Conservation (phyloP, 2,888 invertebrate species). For the Slavum lentiscoides region DNA sequence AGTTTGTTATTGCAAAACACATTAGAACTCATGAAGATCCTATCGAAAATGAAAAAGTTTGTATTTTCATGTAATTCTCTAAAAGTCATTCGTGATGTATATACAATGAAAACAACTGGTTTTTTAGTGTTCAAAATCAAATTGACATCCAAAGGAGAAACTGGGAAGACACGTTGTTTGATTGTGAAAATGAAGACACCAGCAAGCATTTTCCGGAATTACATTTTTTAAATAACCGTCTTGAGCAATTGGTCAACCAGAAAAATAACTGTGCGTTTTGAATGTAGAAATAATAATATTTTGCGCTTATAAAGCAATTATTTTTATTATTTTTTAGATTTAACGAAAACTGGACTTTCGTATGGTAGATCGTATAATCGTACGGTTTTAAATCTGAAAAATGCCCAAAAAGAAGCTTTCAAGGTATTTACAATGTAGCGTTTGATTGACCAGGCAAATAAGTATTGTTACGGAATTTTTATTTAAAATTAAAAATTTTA, state of each 20-base stretch:
- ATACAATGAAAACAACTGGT: not conserved
- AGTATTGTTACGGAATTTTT: not conserved
- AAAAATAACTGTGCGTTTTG: conserved; percentile 36
- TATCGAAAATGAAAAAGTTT: conserved; percentile 42
- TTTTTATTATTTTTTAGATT: conserved; percentile 19
- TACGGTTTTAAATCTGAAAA: conserved; percentile 36
- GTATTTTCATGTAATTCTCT: not conserved
- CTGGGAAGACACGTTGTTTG: conserved; percentile 14
- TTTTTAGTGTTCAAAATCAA: conserved; percentile 32
- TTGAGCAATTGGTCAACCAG: conserved; percentile 20
- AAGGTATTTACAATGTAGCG: conserved; percentile 13
- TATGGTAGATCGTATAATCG: conserved; percentile 43
- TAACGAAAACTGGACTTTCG: conserved; percentile 33
- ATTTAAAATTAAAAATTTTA: not conserved
- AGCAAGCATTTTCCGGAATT: conserved; percentile 7
- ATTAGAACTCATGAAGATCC: conserved; percentile 37
- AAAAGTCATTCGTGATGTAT: not conserved
- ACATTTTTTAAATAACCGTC: conserved; percentile 9
- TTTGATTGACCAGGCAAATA: not conserved
- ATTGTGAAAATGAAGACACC: not conserved
- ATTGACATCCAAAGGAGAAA: conserved; percentile 13
- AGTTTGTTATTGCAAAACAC: conserved; percentile 37
- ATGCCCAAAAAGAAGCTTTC: conserved; percentile 44
- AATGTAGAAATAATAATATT: not conserved
- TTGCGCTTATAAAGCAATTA: not conserved